Base-by-base conservation (phyloP, 2,797 vertebrate species). In the Serranus cabrilla region DNA sequence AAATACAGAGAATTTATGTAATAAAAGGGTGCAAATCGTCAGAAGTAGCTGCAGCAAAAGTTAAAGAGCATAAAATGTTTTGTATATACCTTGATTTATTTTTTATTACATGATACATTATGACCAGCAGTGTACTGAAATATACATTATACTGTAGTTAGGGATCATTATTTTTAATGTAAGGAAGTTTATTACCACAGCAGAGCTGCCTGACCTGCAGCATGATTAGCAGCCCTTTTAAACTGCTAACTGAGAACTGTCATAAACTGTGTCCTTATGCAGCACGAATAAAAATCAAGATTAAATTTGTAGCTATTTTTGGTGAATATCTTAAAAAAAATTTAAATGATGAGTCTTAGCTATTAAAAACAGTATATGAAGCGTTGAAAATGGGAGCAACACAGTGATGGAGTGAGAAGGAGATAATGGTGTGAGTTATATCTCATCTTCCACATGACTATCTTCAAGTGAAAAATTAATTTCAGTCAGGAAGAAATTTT, bases 391-490 rank as follows among this genome's bases (percentile, higher is more conserved):
- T 68, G 11, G 25, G 57, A 23, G 11, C 40, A 51, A 50, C 13
- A 54, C 21, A 66, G 55, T 62, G 49, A 63, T 5, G n/a, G 34
- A 67, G 11, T 23, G 21, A 66, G 37, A 71, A 21, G 49, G 21
- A 14, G 18, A 64, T 37, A 18, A 20, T 20, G n/a, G 1, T 49
- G 46, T 43, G 68, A 67, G 59, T 59, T 47, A 50, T 62, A 40
- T 76, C 52, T 69, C 42, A 69, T 56, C 73, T 62, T 45, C n/a
- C 25, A 42, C 18, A 31, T 51, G 34, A 66, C 43, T 2, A 45
- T 69, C 57, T 49, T 54, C 12, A 39, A 50, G 47, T 74, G 68
- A 83, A 65, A 43, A 63, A 71, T 61, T 57, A 39, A 56, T 72
- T 45, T 57, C n/a, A 40, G 49, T 34, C 25, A 62, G n/a, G 40